Evolutionary conservation across 2,797 vertebrate species (phyloP).

Genomic region (Coreius guichenoti): DNA sequence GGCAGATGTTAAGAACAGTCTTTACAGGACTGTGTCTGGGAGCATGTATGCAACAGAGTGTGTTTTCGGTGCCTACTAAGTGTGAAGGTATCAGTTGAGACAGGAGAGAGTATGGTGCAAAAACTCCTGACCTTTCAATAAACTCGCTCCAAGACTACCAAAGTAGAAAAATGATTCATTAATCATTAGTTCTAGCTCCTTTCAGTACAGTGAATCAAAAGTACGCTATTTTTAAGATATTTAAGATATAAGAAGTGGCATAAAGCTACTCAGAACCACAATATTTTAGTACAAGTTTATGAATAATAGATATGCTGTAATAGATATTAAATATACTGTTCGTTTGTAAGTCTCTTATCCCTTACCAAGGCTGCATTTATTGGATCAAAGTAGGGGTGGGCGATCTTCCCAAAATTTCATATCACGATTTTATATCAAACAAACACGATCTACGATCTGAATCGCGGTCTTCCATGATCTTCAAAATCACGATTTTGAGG

Average conservation of each 20-base stretch:
- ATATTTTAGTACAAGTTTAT: not conserved
- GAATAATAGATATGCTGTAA: not conserved
- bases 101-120: slow-evolving; percentile 10
- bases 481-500: too few relatives aligned
- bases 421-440: too few relatives aligned
- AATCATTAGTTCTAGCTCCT: not conserved
- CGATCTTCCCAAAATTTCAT: too few relatives aligned
- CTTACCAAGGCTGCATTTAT: not conserved
- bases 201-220: not conserved
- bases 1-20: slow-evolving; percentile 30
- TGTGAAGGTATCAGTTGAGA: slow-evolving; percentile 27
- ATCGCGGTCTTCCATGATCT: too few relatives aligned
- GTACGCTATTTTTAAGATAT: not conserved
- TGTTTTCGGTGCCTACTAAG: not conserved
- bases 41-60: slow-evolving; percentile 11
- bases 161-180: not conserved
- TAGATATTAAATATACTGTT: not conserved
- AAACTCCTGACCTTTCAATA: slow-evolving; percentile 1
- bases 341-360: not conserved
- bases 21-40: slow-evolving; percentile 13
- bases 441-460: too few relatives aligned
- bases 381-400: not conserved
- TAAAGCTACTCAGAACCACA: not conserved
- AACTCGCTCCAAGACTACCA: not conserved
- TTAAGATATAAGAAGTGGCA: not conserved